Conservation (phyloP, 2,797 vertebrate genomes). For the Buceros bicornis region DNA sequence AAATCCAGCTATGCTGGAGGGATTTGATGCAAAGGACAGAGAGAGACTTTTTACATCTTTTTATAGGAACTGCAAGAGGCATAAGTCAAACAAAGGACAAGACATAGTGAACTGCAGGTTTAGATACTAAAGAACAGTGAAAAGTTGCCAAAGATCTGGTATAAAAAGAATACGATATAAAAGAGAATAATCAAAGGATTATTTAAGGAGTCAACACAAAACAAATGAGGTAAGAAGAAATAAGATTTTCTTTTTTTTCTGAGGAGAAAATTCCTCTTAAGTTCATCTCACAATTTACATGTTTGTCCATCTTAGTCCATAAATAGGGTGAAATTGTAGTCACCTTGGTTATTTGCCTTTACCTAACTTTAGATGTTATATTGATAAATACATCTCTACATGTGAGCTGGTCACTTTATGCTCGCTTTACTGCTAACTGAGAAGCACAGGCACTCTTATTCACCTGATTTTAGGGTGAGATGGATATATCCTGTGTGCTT, state of each 20-base stretch:
- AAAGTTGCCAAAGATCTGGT: background rate
- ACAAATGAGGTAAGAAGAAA: background rate
- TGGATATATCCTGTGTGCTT: background rate
- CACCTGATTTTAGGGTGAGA: background rate
- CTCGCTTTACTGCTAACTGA: background rate
- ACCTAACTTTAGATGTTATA: background rate
- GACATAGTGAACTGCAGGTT: background rate
- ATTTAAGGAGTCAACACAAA: background rate
- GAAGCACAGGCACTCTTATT: background rate
- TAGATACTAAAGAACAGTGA: background rate
- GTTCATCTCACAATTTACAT: background rate
- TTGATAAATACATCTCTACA: background rate
- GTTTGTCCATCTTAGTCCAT: background rate
- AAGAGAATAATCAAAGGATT: background rate
- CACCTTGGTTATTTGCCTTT: background rate
- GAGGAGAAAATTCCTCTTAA: background rate
- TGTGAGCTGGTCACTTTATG: background rate
- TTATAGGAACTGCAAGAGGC: background rate
- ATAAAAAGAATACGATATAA: background rate
- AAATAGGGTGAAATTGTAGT: background rate
- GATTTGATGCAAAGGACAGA: background rate
- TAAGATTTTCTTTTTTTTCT: background rate
- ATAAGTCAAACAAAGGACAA: background rate
- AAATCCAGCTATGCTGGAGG: background rate
- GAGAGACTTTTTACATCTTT: background rate